Evolutionary conservation across 2,888 invertebrate genomes (phyloP), one percentile per base, ranked within the genome.

Genomic region (Oligia strigilis): DNA sequence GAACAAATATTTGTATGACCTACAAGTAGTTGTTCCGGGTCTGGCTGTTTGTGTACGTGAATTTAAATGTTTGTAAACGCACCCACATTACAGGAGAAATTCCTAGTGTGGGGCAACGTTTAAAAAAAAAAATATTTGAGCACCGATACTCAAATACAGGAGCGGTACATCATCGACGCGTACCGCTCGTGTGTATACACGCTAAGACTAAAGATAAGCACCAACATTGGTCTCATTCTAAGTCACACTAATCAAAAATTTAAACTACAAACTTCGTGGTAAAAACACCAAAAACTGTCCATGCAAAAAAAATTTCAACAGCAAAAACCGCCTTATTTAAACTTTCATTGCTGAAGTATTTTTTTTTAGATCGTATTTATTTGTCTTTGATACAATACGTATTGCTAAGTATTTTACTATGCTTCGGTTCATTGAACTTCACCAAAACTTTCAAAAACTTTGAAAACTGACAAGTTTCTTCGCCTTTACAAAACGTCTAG

Each of bases 251-350:
- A 72, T n/a, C 36, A 55, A 55, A 40, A 6, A 29, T 11, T 40
- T 5, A 23, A 52, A 40, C 5, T 23, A 43, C 6, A 62, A 40
- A 23, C 13, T 19, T n/a, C n/a, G 62, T 40, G 69, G 82, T 79
- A 43, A 70, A 71, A 72, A 55, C 64, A 62, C 67, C 77, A 75
- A 71, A 66, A 62, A 64, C n/a, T 3, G 49, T 29, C 76, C 58
- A 36, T 13, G 19, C 52, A 70, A 72, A 75, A 66, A 58, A 55
- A 5, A 11, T 52, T 5, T 29, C 40, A 40, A 60, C 23, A 23
- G 6, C 6, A 52, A 52, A 64, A 78, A 67, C 1, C 17, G 49
- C 14, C 49, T 5, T 52, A 52, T 17, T 43, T 66, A 43, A 5
- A 43, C 14, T 23, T 23, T n/a, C 14, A 14, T n/a, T n/a, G n/a